Evolutionary conservation across 2,113 vertebrate species (phyloP).

Genomic region (Lophochroa leadbeateri): DNA sequence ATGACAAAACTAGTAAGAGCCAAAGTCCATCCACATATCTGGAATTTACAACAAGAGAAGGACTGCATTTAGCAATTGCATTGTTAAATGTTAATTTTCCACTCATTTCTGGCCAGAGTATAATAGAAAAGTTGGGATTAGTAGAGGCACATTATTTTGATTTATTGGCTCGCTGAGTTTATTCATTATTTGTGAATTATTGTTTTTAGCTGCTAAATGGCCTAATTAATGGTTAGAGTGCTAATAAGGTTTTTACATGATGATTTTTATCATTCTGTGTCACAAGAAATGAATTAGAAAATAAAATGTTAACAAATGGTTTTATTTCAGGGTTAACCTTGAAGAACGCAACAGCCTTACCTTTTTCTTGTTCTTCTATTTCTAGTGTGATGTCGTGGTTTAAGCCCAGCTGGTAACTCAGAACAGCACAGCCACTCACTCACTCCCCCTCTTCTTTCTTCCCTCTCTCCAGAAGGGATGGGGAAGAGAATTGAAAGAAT

Average conservation of each 20-base stretch:
- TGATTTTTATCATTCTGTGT: background rate
- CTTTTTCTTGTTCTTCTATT: background rate
- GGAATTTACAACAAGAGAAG: background rate
- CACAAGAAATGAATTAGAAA: background rate
- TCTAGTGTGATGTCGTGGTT: background rate
- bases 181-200: background rate
- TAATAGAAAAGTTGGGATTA: background rate
- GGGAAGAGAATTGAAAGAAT: background rate
- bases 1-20: background rate
- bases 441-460: background rate
- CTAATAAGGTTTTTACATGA: background rate
- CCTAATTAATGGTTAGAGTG: background rate
- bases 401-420: background rate
- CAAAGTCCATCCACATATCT: background rate
- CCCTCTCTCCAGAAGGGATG: background rate
- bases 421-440: background rate
- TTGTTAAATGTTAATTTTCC: background rate
- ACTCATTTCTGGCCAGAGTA: background rate
- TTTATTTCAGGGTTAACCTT: background rate
- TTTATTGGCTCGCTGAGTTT: background rate
- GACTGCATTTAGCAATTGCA: background rate
- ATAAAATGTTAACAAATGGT: background rate
- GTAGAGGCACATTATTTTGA: conserved; percentile 2
- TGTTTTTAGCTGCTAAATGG: background rate
- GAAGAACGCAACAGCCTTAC: background rate